Conservation (phyloP, 2,113 vertebrate species). For the Pogona vitticeps region DNA sequence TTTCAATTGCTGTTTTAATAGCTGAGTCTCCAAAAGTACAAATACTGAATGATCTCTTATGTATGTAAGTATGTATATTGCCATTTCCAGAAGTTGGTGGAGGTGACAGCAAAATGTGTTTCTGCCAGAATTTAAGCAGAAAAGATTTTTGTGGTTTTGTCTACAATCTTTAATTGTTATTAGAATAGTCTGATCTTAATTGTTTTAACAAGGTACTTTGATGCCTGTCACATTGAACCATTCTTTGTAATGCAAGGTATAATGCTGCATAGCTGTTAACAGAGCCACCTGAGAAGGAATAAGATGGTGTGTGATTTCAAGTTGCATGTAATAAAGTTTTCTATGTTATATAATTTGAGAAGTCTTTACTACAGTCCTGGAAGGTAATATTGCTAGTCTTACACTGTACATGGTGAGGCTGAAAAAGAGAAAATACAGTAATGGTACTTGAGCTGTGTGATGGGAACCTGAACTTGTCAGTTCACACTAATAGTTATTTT, state of each 20-base stretch:
- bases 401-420: not conserved
- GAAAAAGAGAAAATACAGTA: not conserved
- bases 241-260: not conserved
- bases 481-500: not conserved
- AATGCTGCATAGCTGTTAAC: not conserved
- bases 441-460: not conserved
- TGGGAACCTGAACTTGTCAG: not conserved
- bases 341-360: not conserved
- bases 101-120: not conserved
- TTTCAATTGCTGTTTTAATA: no score
- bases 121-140: not conserved
- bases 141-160: no score
- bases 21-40: no score
- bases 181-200: not conserved
- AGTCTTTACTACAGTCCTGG: not conserved
- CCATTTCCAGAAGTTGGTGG: not conserved
- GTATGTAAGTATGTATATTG: not conserved
- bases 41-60: no score
- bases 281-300: not conserved
- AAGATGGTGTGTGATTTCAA: not conserved
- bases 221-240: not conserved
- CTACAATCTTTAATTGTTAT: not conserved
- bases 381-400: not conserved
- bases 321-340: not conserved
- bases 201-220: not conserved